Conservation (phyloP, 2,797 vertebrate genomes). For the Chaenodraco wilsoni region DNA sequence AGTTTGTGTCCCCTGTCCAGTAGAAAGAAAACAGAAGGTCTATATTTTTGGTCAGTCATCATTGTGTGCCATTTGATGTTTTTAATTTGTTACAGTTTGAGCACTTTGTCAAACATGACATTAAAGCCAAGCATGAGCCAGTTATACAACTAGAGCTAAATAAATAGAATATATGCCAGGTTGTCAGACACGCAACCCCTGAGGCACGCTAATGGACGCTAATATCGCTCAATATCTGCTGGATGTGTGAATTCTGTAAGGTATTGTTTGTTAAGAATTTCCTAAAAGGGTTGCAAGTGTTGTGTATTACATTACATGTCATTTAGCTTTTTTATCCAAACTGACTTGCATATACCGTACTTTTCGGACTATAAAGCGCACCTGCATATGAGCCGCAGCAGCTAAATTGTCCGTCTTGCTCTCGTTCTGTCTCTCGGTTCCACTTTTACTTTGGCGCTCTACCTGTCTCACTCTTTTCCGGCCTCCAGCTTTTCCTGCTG, state of each 20-base stretch:
- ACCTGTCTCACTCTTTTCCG: too few species aligned
- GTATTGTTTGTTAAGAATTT: neutral
- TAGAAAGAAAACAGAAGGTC: slow-evolving; percentile 57
- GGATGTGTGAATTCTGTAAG: neutral
- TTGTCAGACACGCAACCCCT: neutral
- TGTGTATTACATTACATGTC: neutral
- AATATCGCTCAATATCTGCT: neutral
- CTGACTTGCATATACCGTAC: too few species aligned
- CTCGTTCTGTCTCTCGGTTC: too few species aligned
- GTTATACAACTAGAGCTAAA: neutral
- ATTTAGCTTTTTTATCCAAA: too few species aligned
- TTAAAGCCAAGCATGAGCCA: neutral
- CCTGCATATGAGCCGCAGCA: too few species aligned
- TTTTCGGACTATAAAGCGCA: too few species aligned
- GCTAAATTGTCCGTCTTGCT: too few species aligned
- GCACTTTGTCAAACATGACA: neutral
- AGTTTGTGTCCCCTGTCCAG: slow-evolving; percentile 80
- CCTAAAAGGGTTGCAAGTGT: neutral
- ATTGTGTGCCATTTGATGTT: neutral
- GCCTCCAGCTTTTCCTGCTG: too few species aligned
- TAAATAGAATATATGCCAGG: neutral
- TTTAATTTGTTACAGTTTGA: neutral
- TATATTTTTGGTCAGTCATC: neutral
- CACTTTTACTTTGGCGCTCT: too few species aligned
- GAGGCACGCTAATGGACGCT: neutral